These are phyloP conservation scores for Apodemia duryi DNA, from an alignment of 2,888 invertebrate species.

Conservation along the genomic window DNA sequence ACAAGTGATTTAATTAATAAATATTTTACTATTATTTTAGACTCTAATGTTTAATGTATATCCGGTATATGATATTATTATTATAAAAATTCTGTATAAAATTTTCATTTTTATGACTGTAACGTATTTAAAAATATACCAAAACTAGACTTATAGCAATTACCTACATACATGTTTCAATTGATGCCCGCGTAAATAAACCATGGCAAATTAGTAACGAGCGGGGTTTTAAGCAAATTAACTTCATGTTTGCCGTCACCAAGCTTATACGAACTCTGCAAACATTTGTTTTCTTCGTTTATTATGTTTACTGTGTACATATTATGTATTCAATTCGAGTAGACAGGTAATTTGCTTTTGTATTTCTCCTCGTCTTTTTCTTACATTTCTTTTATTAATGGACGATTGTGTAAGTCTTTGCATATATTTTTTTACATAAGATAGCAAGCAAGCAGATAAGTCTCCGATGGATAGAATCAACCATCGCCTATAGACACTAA, in stretches of 20 bases:
- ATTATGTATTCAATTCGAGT: constrained; percentile 24
- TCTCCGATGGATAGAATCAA: too few species aligned
- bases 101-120: too few species aligned
- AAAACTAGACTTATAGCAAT: too few species aligned
- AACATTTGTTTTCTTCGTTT: constrained; percentile 27
- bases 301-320: constrained; percentile 25
- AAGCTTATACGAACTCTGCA: constrained; percentile 22
- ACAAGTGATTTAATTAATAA: too few species aligned
- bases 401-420: background rate
- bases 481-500: too few species aligned
- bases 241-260: constrained; percentile 22
- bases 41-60: too few species aligned
- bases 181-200: background rate
- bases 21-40: too few species aligned
- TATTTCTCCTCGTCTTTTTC: background rate
- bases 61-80: too few species aligned
- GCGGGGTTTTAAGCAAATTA: constrained; percentile 23
- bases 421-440: too few species aligned
- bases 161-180: background rate
- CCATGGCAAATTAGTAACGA: constrained; percentile 3
- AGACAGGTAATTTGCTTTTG: constrained; percentile 23
- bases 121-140: too few species aligned
- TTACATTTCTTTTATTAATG: constrained; percentile 9
- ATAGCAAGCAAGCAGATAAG: too few species aligned
- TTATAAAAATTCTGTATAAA: too few species aligned